A percentile compares a stretch with the other conserved stretches of the same genome.
phyloP scores from a whole-genome alignment of 1,140 invertebrate genomes.

The Caenorhabditis latens region DNA sequence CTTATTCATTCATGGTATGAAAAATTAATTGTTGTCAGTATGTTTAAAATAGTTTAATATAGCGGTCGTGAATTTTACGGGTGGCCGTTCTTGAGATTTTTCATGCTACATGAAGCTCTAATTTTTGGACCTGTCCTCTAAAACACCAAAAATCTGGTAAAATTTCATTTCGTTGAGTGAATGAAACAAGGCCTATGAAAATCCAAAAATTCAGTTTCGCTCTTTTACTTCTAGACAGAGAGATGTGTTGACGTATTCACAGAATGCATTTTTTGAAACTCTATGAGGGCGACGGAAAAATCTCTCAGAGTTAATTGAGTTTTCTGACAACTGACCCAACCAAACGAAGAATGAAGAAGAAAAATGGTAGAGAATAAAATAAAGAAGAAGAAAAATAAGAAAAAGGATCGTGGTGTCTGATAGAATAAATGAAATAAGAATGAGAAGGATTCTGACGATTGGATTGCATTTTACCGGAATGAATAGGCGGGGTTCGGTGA shows the following conservation, averaged over 20 bases:
- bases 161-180: constrained; percentile 1
- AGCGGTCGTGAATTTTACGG: too few relatives aligned
- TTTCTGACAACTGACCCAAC: not conserved
- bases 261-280: too few relatives aligned
- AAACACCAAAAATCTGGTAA: not conserved
- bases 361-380: not conserved
- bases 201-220: too few relatives aligned
- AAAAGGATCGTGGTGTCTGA: not conserved
- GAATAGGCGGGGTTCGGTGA: constrained; percentile 15
- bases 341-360: not conserved
- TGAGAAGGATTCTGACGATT: not conserved
- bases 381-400: not conserved
- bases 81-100: too few relatives aligned
- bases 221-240: too few relatives aligned
- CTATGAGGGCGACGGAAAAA: too few relatives aligned
- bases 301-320: constrained; percentile 6
- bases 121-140: not conserved
- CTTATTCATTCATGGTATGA: not conserved
- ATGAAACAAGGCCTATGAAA: too few relatives aligned
- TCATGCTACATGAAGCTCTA: too few relatives aligned
- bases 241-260: too few relatives aligned
- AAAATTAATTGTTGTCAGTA: not conserved
- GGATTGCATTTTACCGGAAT: not conserved
- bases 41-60: not conserved
- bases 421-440: not conserved